Conservation (phyloP, 2,888 invertebrate genomes). For the Scaptomyza reducta region DNA sequence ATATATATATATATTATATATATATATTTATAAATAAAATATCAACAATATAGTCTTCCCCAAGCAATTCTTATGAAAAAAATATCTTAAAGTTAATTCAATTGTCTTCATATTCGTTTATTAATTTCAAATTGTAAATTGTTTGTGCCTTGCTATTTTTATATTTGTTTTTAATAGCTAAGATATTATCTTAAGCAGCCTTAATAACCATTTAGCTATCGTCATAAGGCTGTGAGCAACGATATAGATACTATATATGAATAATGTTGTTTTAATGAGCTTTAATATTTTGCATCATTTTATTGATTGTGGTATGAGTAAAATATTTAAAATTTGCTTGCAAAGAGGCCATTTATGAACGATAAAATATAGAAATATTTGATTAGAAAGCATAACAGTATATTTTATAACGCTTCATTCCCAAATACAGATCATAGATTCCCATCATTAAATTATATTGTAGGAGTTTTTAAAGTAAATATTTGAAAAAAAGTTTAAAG, state of each 20-base stretch:
- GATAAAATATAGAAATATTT: too few relatives aligned
- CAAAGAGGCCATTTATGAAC: too few relatives aligned
- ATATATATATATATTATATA: constrained; percentile 1
- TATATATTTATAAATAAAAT: constrained; percentile 16
- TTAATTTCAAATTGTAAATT: constrained; percentile 20
- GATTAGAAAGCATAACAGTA: too few relatives aligned
- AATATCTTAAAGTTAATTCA: constrained; percentile 28
- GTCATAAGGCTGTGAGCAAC: constrained; percentile 33
- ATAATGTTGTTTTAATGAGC: constrained; percentile 11
- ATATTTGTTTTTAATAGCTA: constrained; percentile 22
- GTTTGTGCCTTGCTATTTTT: constrained; percentile 3
- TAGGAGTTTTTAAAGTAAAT: too few relatives aligned
- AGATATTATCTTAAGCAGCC: constrained; percentile 28
- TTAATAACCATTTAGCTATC: constrained; percentile 27
- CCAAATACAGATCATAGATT: too few relatives aligned
- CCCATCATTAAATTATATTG: too few relatives aligned
- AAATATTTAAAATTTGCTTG: too few relatives aligned
- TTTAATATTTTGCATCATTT: background rate
- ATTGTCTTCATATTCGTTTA: constrained; percentile 31
- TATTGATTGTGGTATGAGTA: background rate
- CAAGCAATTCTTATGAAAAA: constrained; percentile 22
- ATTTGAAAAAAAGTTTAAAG: too few relatives aligned
- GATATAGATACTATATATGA: constrained; percentile 1
- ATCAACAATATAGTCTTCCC: constrained; percentile 37
- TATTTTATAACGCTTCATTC: too few relatives aligned